Conservation (phyloP, 2,888 invertebrate species). For the Zaprionus obscuricornis region DNA sequence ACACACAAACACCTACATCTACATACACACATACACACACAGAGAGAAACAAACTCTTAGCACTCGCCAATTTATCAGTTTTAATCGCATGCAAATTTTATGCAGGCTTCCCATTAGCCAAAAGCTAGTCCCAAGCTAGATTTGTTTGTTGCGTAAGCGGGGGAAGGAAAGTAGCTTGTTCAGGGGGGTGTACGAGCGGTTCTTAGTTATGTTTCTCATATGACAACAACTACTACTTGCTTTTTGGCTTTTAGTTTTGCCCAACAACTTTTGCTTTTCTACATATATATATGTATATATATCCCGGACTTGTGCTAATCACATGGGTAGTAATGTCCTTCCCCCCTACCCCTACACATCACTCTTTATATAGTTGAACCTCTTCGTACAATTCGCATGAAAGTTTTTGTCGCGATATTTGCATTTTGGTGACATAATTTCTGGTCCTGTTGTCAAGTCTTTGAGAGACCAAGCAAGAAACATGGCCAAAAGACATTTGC, state of each 20-base stretch:
- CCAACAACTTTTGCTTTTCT: conserved; percentile 63
- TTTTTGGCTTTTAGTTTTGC: conserved; percentile 55
- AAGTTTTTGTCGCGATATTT: conserved; percentile 52
- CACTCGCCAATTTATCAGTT: conserved; percentile 65
- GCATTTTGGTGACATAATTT: conserved; percentile 72
- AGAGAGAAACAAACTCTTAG: conserved; percentile 18
- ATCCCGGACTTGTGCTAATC: conserved; percentile 53
- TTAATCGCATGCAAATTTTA: conserved; percentile 73
- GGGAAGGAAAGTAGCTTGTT: no score
- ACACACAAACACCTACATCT: not conserved
- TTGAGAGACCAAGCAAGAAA: conserved; percentile 21
- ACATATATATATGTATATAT: no score
- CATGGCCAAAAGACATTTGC: conserved; percentile 57
- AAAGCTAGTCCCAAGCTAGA: no score
- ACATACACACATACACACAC: not conserved
- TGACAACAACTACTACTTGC: conserved; percentile 34
- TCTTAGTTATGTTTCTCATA: conserved; percentile 44
- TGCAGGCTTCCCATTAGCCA: conserved; percentile 55
- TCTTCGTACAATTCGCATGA: not conserved
- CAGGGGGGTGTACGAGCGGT: not conserved
- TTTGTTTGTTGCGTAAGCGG: not conserved
- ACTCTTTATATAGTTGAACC: no score
- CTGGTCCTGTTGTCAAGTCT: conserved; percentile 39
- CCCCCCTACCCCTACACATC: conserved; percentile 8
- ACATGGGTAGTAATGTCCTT: conserved; percentile 42